Base-by-base conservation (phyloP, 1,140 invertebrate genomes). In the Bombus consobrinus region DNA sequence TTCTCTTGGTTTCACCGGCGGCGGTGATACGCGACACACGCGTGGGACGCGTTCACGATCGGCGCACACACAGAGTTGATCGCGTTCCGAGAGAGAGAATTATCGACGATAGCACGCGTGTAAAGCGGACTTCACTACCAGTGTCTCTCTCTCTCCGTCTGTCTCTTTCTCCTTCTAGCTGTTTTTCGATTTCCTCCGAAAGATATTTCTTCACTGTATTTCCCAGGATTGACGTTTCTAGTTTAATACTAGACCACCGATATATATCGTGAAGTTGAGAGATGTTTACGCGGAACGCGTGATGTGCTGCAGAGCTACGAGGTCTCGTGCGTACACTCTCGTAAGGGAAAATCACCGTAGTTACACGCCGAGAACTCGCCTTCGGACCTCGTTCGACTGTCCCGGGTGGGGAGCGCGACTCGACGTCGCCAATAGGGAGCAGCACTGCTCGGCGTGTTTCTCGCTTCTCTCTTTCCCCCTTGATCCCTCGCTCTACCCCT, bases 391-490 rank as follows among this genome's bases (percentile, higher is more conserved):
- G 84, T 90, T 90, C 86, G 92, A 91, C 85, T 89, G 89, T 81
- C 82, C 86, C 76, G 88, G 85, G 92, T 91, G 90, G 90, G 91
- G 93, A 91, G 89, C 73, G 87, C 88, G 91, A 90, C 89, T 88
- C 86, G 87, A 90, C 84, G 68, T 89, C 86, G 86, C 88, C 91
- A 92, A 89, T 89, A 94, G 94, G 90, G 90, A 91, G 91, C 93
- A 93, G 89, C 92, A 92, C 90, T 73, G 81, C 84, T 89, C 89
- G 87, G 89, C 74, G 86, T 85, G 86, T 88, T 88, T 90, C 80
- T 86, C 25, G n/a, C 79, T 85, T 76, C 77, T 79, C 68, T 83
- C 57, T 62, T 68, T 47, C 37, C 79, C 59, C 59, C 81, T 78
- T 69, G 53, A 28, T 71, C 39, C 72, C 66, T 85, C 64, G 72